Evolutionary conservation across 1,140 invertebrate genomes (phyloP).

Genomic region (Phenacoccus solenopsis): DNA sequence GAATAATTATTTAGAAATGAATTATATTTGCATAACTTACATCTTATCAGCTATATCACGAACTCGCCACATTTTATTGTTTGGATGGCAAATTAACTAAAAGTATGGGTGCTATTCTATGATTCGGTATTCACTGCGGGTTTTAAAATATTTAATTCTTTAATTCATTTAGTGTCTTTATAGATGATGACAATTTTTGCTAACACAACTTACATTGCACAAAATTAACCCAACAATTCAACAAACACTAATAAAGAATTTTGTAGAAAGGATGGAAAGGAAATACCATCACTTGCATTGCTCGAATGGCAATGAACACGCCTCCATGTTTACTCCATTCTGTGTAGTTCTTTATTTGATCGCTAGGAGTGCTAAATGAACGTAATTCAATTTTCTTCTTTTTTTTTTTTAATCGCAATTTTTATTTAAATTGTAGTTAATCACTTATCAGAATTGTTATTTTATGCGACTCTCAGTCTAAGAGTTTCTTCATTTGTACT

Average conservation of each 20-base stretch:
- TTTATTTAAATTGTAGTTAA: too few relatives aligned
- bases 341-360: background rate
- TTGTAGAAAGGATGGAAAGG: background rate
- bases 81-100: background rate
- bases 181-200: too few relatives aligned
- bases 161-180: too few relatives aligned
- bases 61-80: constrained; percentile 7
- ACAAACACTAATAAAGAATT: background rate
- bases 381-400: background rate
- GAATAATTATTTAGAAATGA: background rate
- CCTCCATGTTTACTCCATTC: too few relatives aligned
- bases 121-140: background rate
- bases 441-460: too few relatives aligned
- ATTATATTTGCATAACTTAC: background rate
- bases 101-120: background rate
- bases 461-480: too few relatives aligned
- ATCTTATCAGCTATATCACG: constrained; percentile 16
- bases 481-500: too few relatives aligned
- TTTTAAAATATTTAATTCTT: too few relatives aligned
- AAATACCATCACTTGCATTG: background rate
- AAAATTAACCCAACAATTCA: background rate
- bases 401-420: background rate
- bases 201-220: background rate
- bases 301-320: too few relatives aligned
- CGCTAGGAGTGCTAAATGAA: background rate